phyloP scores from a whole-genome alignment of 2,888 invertebrate species.

The Noctua fimbriata region DNA sequence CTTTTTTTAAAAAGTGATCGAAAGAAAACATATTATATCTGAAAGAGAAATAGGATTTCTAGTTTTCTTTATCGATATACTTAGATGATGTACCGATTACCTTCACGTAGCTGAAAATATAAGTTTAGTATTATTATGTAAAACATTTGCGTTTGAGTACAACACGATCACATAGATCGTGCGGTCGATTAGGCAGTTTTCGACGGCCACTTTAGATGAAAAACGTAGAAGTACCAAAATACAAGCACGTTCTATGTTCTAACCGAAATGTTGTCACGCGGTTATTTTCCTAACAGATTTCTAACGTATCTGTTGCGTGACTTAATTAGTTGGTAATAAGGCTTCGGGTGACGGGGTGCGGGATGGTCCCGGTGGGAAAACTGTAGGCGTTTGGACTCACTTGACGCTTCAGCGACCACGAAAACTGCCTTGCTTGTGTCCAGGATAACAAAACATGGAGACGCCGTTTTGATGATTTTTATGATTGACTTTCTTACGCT shows the following conservation, averaged over 20 bases:
- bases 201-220: slow-evolving; percentile 16
- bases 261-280: slow-evolving; percentile 38
- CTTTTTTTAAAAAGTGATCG: slow-evolving; percentile 1
- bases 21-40: neutral
- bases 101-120: neutral
- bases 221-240: slow-evolving; percentile 38
- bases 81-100: neutral
- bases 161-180: slow-evolving; percentile 17
- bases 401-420: slow-evolving; percentile 86
- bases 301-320: slow-evolving; percentile 66
- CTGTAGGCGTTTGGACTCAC: slow-evolving; percentile 83
- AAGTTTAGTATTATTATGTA: neutral
- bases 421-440: slow-evolving; percentile 79
- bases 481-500: neutral
- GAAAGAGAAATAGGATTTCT: slow-evolving; percentile 9
- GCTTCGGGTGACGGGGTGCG: slow-evolving; percentile 80
- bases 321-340: slow-evolving; percentile 79
- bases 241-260: slow-evolving; percentile 39
- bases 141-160: slow-evolving; percentile 15
- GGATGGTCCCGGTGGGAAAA: slow-evolving; percentile 83
- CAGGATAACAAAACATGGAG: slow-evolving; percentile 70
- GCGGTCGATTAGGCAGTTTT: slow-evolving; percentile 16
- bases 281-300: slow-evolving; percentile 65
- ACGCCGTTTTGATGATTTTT: slow-evolving; percentile 22
- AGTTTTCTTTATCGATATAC: neutral